A percentile compares a stretch with the other conserved stretches of the same genome.
Evolutionary conservation across 2,113 vertebrate species (phyloP).

Genomic region (Parotia lawesii): DNA sequence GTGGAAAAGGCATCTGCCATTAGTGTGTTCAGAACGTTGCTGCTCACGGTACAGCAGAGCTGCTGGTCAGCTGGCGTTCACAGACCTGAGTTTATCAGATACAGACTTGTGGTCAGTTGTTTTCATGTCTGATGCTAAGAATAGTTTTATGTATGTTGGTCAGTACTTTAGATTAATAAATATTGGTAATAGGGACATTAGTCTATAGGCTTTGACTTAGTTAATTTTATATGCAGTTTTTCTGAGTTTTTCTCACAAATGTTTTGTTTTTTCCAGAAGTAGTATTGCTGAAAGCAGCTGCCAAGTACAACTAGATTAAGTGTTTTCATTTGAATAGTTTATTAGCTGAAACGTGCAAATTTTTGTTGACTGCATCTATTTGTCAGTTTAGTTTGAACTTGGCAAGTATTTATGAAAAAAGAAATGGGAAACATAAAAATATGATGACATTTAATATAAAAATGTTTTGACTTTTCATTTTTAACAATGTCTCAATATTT

Average conservation of each 20-base stretch:
- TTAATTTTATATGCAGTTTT: neutral
- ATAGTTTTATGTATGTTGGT: neutral
- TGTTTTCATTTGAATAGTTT: slow-evolving; percentile 20
- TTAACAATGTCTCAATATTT: neutral
- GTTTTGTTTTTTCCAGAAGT: neutral
- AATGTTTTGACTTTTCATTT: slow-evolving; percentile 16
- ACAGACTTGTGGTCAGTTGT: neutral
- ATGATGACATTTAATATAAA: neutral
- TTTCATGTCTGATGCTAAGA: neutral
- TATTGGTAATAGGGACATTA: neutral
- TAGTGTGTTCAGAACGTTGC: accelerated
- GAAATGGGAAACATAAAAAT: slow-evolving; percentile 7
- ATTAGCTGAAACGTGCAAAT: neutral
- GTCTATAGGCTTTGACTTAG: neutral
- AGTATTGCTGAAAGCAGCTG: neutral
- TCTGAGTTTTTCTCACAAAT: neutral
- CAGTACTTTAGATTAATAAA: neutral
- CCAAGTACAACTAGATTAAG: neutral
- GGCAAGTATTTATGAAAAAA: neutral
- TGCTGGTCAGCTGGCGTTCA: neutral
- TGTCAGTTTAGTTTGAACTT: slow-evolving; percentile 14
- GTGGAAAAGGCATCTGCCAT: neutral
- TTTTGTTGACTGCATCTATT: neutral
- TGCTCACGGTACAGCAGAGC: neutral
- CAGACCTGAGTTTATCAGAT: neutral